Evolutionary conservation across 2,888 invertebrate genomes (phyloP), one percentile per base, ranked within the genome.

Genomic region (Melanchra persicariae): DNA sequence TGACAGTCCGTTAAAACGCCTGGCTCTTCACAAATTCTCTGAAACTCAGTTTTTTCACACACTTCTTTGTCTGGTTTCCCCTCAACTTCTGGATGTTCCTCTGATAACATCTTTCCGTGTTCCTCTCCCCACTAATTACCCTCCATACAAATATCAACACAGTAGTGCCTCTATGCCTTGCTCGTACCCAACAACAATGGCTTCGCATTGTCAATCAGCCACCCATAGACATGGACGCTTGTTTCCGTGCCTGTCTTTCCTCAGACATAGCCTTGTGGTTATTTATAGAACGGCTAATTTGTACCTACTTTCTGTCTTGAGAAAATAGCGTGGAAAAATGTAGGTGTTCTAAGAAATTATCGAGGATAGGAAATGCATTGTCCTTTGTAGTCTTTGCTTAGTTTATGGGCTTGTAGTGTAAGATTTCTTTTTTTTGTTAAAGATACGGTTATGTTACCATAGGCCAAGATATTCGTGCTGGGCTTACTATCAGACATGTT

Each of bases 191-290:
- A 0, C 47, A 64, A 60, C 68, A 59, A 71, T 66, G 76, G 69
- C 64, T 60, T 49, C 69, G 62, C 64, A 80, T 85, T 82, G 78
- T 83, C 68, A 84, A 76, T 80, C 74, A 67, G 22, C 55, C 55
- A 58, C 59, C 71, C 74, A 78, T 60, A 69, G 79, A 70, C 74
- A 59, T 62, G 65, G 51, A 52, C 54, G 64, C 52, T 58, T 69
- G 66, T 79, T 85, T 85, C 83, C 81, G 83, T 61, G 57, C 63
- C 63, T 65, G 69, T 85, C 86, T 85, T 85, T 86, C 87, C 81
- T 55, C 58, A 68, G 55, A 51, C 70, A 26, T 69, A 85, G 68
- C 85, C 87, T 85, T 86, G 86, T 47, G 49, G 63, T 75, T 85
- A 85, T 81, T 80, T 82, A 85, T 86, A 85, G 77, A 68, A 37